Conservation (phyloP, 2,113 vertebrate genomes). For the Ophthalmolycus amberensis region DNA sequence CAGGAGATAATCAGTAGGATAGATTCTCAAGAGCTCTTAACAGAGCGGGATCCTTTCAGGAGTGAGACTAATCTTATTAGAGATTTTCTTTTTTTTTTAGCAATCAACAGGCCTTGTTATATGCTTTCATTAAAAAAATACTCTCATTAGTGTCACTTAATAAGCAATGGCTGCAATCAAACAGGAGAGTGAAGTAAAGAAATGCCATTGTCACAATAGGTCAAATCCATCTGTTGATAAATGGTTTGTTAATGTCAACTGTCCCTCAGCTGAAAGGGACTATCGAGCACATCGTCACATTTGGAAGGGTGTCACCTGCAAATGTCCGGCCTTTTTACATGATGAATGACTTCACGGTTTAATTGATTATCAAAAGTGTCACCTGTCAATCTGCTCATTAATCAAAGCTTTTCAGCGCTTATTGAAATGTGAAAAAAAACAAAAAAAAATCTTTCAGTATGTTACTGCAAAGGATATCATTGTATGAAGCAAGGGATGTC, state of each 20-base stretch:
- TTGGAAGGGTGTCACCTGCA: not conserved
- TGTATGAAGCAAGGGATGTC: slow-evolving; percentile 26
- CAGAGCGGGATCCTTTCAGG: not conserved
- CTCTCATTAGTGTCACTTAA: slow-evolving; percentile 57
- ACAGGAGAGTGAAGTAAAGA: slow-evolving; percentile 15
- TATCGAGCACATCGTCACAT: not conserved
- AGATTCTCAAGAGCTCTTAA: not conserved
- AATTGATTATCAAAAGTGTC: not conserved
- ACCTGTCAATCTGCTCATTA: not conserved
- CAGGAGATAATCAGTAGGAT: slow-evolving; percentile 5
- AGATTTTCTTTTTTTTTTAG: slow-evolving; percentile 15
- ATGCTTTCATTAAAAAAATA: slow-evolving; percentile 51
- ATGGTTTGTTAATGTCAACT: slow-evolving; percentile 4
- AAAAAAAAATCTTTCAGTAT: not conserved
- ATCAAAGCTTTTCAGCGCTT: not conserved
- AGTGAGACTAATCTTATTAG: slow-evolving; percentile 33
- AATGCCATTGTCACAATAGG: slow-evolving; percentile 25
- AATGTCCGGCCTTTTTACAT: not conserved
- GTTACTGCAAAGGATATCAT: not conserved
- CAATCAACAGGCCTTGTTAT: slow-evolving; percentile 53
- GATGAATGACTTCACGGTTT: not conserved
- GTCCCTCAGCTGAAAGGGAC: not conserved
- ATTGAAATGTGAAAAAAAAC: slow-evolving; percentile 16
- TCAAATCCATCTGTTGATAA: slow-evolving; percentile 19
- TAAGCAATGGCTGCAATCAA: slow-evolving; percentile 45